Evolutionary conservation across 37 sponge, comb jelly and placozoan genomes (phyloP).

Genomic region (Axinella damicornis): DNA sequence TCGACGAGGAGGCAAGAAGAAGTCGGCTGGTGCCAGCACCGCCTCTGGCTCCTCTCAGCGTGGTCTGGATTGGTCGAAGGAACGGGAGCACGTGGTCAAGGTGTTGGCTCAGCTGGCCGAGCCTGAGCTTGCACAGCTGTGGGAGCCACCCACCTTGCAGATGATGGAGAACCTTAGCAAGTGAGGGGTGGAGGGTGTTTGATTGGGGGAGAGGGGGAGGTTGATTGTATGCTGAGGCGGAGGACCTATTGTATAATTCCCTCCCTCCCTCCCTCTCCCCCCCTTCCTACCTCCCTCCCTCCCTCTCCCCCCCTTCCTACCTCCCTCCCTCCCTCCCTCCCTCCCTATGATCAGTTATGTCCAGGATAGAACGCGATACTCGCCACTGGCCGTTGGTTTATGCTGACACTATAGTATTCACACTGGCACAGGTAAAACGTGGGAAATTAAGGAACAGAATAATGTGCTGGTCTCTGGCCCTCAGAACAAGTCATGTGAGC

Average conservation of each 20-base stretch:
- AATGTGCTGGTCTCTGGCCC: too few species aligned
- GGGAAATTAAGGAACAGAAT: background rate
- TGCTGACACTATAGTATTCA: constrained; percentile 70
- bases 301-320: too few species aligned
- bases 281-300: too few species aligned
- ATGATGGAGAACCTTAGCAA: constrained; percentile 71
- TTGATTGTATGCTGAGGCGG: too few species aligned
- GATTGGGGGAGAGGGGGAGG: too few species aligned
- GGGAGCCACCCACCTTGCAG: constrained; percentile 72
- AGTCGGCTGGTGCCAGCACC: constrained; percentile 23
- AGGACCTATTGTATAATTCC: too few species aligned
- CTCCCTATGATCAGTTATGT: constrained; percentile 44
- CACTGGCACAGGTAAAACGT: constrained; percentile 53
- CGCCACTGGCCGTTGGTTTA: constrained; percentile 86
- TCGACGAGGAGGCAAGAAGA: constrained; percentile 49
- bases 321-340: background rate
- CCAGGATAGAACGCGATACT: constrained; percentile 71
- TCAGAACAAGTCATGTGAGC: background rate
- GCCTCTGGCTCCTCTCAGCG: background rate
- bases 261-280: too few species aligned
- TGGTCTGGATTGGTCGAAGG: constrained; percentile 53
- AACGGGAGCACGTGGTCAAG: constrained; percentile 43
- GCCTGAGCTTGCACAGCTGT: constrained; percentile 60
- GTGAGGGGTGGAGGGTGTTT: constrained; percentile 30
- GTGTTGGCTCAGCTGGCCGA: constrained; percentile 54